Evolutionary conservation across 2,888 invertebrate species (phyloP), one percentile per base, ranked within the genome.

Genomic region (Ichneumoninae sp.): DNA sequence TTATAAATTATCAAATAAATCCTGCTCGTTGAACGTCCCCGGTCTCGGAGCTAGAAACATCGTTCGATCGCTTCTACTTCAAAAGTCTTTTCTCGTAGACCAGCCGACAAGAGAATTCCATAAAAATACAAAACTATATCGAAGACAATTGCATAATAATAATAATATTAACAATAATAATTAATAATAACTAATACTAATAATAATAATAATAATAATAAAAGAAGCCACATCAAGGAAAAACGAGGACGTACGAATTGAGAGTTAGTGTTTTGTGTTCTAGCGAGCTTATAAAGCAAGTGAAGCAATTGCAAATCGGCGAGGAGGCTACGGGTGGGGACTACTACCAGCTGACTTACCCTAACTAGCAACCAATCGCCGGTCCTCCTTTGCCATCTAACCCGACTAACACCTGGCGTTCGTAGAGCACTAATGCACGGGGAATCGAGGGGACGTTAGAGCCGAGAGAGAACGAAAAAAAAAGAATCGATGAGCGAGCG

Each of bases 261-360:
- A 89, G 89, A 87, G 89, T 87, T 90, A 90, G 89, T 65, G 80
- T 93, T 93, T 92, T 93, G 93, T 93, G 93, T 93, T 93, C 92
- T 93, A 93, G 93, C 90, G 91, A 90, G 91, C 92, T 92, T 90
- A 89, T 91, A 92, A 92, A 91, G 88, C 91, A 90, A 92, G 91
- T 91, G 91, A 93, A 91, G 93, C 91, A 92, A 92, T 91, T 91
- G 91, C 92, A 91, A 92, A 92, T 89, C 89, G 93, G 90, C 89
- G 93, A 93, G 90, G 92, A 92, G 89, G 90, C 89, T 89, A 90
- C 90, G 90, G 91, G 91, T 91, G 93, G 92, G 90, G 92, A 93
- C 92, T 93, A 91, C 92, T 93, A 93, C 90, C 93, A 92, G 92
- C 92, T 93, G 91, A 93, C 92, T 89, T 93, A 93, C 89, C 91